Percentiles rank a stretch among this genome's conserved stretches.
phyloP scores from a whole-genome alignment of 2,888 invertebrate species.

The Athrips mouffetella region DNA sequence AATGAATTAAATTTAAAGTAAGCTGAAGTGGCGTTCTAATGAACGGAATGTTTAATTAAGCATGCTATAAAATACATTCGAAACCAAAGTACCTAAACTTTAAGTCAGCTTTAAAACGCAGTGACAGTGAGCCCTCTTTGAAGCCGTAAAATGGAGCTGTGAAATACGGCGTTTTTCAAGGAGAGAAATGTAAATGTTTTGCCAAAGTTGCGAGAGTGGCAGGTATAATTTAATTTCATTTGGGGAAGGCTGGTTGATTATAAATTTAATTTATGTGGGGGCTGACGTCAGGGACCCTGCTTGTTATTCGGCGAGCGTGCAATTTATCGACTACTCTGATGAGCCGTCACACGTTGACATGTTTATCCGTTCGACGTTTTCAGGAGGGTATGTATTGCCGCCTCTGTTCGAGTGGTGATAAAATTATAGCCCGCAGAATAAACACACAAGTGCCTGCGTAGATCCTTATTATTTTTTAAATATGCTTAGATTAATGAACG shows the following conservation, averaged over 20 bases:
- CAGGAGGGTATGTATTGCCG: background rate
- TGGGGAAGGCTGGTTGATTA: constrained; percentile 65
- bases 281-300: constrained; percentile 57
- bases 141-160: constrained; percentile 46
- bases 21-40: constrained; percentile 27
- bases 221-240: constrained; percentile 72
- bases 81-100: constrained; percentile 31
- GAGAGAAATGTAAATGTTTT: constrained; percentile 64
- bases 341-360: constrained; percentile 41
- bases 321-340: constrained; percentile 60
- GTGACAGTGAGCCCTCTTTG: constrained; percentile 42
- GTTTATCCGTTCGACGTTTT: constrained; percentile 19
- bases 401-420: background rate
- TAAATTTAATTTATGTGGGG: constrained; percentile 73
- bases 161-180: constrained; percentile 55
- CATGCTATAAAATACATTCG: constrained; percentile 28
- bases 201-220: constrained; percentile 55
- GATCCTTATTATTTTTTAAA: too few relatives aligned
- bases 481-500: too few relatives aligned
- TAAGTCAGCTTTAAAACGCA: constrained; percentile 32
- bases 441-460: too few relatives aligned
- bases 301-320: constrained; percentile 63
- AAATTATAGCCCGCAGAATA: background rate
- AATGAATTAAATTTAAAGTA: constrained; percentile 29
- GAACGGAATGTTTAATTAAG: constrained; percentile 38